These are phyloP conservation scores for Vulpes ferrilata DNA, from an alignment of 2,113 vertebrate species.

Conservation along the genomic window DNA sequence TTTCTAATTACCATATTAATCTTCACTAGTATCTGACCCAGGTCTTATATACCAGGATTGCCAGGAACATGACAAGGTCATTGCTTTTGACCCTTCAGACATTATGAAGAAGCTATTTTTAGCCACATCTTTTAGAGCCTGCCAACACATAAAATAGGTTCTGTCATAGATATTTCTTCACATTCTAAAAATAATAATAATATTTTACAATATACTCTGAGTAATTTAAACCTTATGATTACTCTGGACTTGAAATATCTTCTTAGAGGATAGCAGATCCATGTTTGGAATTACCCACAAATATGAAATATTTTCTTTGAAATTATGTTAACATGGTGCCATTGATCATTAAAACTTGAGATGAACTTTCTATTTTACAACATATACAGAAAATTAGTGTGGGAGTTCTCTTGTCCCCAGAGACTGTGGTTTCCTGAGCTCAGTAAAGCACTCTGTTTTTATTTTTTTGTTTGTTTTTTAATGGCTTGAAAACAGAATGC, in stretches of 20 bases:
- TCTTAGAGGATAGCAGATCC: background rate
- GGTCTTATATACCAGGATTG: slow-evolving; percentile 64
- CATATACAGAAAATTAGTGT: slow-evolving; percentile 5
- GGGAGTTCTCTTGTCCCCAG: background rate
- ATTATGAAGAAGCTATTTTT: slow-evolving; percentile 67
- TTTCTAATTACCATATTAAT: slow-evolving; percentile 84
- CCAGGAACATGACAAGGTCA: slow-evolving; percentile 77
- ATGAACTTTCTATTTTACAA: background rate
- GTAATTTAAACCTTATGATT: slow-evolving; percentile 36
- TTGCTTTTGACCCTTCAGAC: slow-evolving; percentile 79
- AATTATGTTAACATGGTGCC: background rate
- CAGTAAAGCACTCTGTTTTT: background rate
- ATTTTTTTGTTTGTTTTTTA: background rate
- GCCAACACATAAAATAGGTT: slow-evolving; percentile 74
- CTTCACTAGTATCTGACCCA: slow-evolving; percentile 77
- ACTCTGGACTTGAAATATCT: slow-evolving; percentile 58
- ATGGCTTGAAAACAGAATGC: background rate
- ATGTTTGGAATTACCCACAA: background rate
- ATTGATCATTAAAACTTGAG: background rate
- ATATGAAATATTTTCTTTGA: background rate
- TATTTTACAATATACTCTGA: slow-evolving; percentile 40
- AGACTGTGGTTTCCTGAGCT: background rate
- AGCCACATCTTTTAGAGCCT: slow-evolving; percentile 58
- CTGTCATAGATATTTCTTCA: slow-evolving; percentile 68
- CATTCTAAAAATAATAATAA: slow-evolving; percentile 78